These are phyloP conservation scores for Platycnemis pennipes DNA, from an alignment of 2,888 invertebrate species.

Conservation along the genomic window DNA sequence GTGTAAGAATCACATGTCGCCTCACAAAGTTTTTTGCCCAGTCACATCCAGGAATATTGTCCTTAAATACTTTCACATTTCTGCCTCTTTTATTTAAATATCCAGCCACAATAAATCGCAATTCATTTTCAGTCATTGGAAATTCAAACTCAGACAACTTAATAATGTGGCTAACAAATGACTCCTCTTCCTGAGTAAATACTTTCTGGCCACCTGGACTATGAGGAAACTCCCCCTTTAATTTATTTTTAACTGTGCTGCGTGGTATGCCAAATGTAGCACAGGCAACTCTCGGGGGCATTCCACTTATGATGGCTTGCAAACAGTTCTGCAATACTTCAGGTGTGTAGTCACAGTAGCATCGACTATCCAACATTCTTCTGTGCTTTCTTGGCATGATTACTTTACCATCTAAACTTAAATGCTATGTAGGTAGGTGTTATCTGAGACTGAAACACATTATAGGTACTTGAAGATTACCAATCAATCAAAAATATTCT, in stretches of 20 bases:
- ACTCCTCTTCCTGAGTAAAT: not conserved
- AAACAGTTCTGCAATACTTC: not conserved
- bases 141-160: not conserved
- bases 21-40: not conserved
- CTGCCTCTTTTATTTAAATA: not conserved
- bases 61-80: not conserved
- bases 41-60: not conserved
- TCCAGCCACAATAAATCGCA: not conserved
- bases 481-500: too few relatives aligned
- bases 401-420: not conserved
- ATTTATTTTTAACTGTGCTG: not conserved
- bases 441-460: too few relatives aligned
- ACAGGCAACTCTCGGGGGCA: not conserved
- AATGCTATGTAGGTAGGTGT: too few relatives aligned
- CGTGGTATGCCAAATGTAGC: not conserved
- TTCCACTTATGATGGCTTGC: not conserved
- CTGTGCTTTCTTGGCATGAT: not conserved
- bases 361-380: not conserved
- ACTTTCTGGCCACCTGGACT: not conserved
- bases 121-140: not conserved
- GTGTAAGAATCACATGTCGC: not conserved
- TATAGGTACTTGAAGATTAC: too few relatives aligned
- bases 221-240: not conserved
- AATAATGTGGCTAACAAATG: not conserved
- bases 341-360: not conserved